These are phyloP conservation scores for Drosophila helvetica DNA, from an alignment of 2,888 invertebrate genomes.

Conservation along the genomic window DNA sequence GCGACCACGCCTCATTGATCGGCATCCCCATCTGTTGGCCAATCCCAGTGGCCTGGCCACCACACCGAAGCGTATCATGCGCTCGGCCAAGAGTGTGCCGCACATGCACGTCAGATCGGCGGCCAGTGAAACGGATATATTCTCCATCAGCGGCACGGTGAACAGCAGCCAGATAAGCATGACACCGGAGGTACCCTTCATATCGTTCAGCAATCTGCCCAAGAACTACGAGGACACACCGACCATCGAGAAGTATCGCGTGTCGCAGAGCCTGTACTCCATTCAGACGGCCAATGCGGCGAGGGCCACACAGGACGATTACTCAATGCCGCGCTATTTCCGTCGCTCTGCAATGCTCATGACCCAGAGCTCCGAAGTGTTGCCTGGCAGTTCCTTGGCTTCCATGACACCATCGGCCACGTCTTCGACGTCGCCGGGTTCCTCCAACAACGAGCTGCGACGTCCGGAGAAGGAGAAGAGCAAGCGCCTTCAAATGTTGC, in stretches of 20 bases:
- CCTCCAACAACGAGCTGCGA: conserved; percentile 68
- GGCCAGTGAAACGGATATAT: conserved; percentile 83
- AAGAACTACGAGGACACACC: conserved; percentile 84
- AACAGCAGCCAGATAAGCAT: conserved; percentile 82
- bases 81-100: conserved; percentile 83
- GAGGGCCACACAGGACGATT: conserved; percentile 85
- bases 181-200: conserved; percentile 84
- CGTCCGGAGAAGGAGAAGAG: conserved; percentile 81
- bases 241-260: conserved; percentile 83
- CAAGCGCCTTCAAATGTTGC: conserved; percentile 82
- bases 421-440: conserved; percentile 48
- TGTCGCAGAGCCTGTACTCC: conserved; percentile 83
- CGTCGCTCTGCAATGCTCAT: conserved; percentile 83
- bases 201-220: conserved; percentile 83
- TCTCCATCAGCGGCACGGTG: conserved; percentile 81
- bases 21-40: conserved; percentile 76
- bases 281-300: conserved; percentile 85
- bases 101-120: conserved; percentile 80
- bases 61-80: conserved; percentile 73
- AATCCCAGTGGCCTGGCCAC: conserved; percentile 19
- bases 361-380: conserved; percentile 80
- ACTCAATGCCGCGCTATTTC: conserved; percentile 87
- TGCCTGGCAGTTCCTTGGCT: conserved; percentile 63
- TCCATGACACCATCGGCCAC: conserved; percentile 65
- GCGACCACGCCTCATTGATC: conserved; percentile 80